These are phyloP conservation scores for Gallinago media DNA, from an alignment of 2,113 vertebrate species.

Conservation along the genomic window DNA sequence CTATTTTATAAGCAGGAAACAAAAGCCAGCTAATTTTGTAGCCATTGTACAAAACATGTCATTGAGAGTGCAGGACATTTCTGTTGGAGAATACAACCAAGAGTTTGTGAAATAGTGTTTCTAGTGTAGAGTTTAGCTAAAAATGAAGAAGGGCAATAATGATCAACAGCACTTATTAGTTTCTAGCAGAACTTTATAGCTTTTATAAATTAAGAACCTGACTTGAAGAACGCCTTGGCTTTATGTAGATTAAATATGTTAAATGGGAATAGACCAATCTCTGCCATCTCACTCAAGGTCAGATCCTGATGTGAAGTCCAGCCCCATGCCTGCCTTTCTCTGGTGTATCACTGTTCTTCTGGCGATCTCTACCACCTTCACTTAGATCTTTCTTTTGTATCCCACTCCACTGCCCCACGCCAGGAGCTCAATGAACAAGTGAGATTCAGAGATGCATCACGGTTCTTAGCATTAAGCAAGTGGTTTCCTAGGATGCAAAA, in stretches of 20 bases:
- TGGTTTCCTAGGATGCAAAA: slow-evolving; percentile 3
- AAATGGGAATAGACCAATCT: not conserved
- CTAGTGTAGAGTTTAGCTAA: not conserved
- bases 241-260: not conserved
- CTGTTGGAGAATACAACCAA: not conserved
- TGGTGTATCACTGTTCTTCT: rapidly evolving
- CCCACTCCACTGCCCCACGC: rapidly evolving
- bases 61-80: not conserved
- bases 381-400: not conserved
- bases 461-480: not conserved
- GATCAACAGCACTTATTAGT: not conserved
- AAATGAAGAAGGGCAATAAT: not conserved
- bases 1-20: not conserved
- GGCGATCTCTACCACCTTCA: rapidly evolving
- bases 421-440: not conserved
- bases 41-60: not conserved
- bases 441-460: not conserved
- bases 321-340: not conserved
- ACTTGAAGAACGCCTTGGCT: not conserved
- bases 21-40: not conserved
- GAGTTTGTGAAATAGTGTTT: not conserved
- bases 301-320: not conserved
- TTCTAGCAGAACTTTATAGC: not conserved
- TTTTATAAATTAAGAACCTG: not conserved
- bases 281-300: not conserved